These are phyloP conservation scores for Zaprionus taronus DNA, from an alignment of 1,140 invertebrate genomes.

Conservation along the genomic window DNA sequence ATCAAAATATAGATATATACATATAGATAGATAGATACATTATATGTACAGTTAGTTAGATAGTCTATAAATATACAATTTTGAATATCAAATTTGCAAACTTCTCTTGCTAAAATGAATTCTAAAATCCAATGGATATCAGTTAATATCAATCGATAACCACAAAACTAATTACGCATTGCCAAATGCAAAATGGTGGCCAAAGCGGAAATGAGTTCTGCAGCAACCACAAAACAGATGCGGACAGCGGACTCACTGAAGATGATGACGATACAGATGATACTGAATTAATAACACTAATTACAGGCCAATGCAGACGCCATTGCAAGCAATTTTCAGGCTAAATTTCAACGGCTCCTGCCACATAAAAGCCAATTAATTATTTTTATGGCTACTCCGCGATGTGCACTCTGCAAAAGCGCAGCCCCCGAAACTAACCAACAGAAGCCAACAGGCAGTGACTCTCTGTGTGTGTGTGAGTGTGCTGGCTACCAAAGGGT, in stretches of 20 bases:
- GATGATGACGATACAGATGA: slow-evolving; percentile 37
- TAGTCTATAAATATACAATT: too few species aligned
- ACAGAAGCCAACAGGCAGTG: slow-evolving; percentile 62
- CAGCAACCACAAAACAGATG: slow-evolving; percentile 65
- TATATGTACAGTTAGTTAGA: too few species aligned
- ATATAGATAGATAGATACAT: too few species aligned
- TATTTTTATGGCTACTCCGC: slow-evolving; percentile 77
- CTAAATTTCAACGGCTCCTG: slow-evolving; percentile 78
- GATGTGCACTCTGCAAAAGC: slow-evolving; percentile 29
- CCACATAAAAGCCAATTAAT: slow-evolving; percentile 81
- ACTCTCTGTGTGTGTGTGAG: slow-evolving; percentile 19
- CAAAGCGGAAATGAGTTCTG: slow-evolving; percentile 69
- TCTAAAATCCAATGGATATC: not conserved
- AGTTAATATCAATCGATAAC: slow-evolving; percentile 15
- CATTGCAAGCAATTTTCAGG: slow-evolving; percentile 36
- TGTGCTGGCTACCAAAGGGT: slow-evolving; percentile 20
- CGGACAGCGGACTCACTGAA: slow-evolving; percentile 9
- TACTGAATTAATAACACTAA: slow-evolving; percentile 71
- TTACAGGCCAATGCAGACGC: slow-evolving; percentile 50
- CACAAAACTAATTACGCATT: slow-evolving; percentile 66
- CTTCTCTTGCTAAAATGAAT: not conserved
- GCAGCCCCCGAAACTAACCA: slow-evolving; percentile 44
- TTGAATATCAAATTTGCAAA: too few species aligned
- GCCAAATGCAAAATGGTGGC: slow-evolving; percentile 61
- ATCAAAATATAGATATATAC: too few species aligned